Conservation (phyloP, 64 coral and sea anemone genomes). For the Pachyseris speciosa region DNA sequence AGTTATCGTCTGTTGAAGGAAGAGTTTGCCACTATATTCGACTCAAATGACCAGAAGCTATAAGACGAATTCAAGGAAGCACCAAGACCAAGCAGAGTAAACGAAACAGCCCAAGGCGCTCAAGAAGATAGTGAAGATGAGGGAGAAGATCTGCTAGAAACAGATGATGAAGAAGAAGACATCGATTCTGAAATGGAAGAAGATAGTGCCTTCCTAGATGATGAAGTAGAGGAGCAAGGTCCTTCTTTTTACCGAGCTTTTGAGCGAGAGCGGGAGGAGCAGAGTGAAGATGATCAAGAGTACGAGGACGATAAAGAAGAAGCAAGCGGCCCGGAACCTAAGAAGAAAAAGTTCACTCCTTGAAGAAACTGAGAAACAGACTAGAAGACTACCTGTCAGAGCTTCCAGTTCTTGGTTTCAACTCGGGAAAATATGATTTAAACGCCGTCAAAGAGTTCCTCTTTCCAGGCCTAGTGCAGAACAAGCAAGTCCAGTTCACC, state of each 20-base stretch:
- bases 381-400: slow-evolving; percentile 27
- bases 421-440: no score
- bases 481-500: no score
- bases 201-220: slow-evolving; percentile 58
- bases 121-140: slow-evolving; percentile 3
- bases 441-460: no score
- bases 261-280: neutral
- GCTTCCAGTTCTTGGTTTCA: slow-evolving; percentile 49
- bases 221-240: slow-evolving; percentile 41
- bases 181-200: slow-evolving; percentile 65
- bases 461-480: no score
- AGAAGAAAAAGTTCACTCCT: neutral
- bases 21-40: slow-evolving; percentile 40
- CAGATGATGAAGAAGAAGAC: slow-evolving; percentile 64
- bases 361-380: neutral
- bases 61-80: no score
- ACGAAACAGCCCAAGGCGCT: no score
- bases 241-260: slow-evolving; percentile 52
- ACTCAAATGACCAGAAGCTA: slow-evolving; percentile 56
- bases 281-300: neutral
- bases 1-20: slow-evolving; percentile 27
- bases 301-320: neutral
- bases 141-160: slow-evolving; percentile 46
- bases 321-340: neutral
- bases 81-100: neutral